These are phyloP conservation scores for Lasiurus borealis DNA, from an alignment of 2,113 vertebrate genomes.

Conservation along the genomic window DNA sequence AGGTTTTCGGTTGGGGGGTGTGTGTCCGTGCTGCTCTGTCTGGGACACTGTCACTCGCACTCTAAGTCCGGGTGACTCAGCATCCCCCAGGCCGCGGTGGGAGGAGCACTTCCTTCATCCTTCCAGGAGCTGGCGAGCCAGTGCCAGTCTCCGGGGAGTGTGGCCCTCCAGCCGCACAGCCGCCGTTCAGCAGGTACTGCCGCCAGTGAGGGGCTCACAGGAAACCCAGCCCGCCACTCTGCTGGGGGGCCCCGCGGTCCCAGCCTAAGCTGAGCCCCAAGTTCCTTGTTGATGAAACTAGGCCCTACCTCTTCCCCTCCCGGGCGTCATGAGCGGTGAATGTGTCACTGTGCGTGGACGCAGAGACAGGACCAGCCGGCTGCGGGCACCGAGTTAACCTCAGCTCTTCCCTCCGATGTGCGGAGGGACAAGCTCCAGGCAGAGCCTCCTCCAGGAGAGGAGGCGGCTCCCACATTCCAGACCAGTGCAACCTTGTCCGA, in stretches of 20 bases:
- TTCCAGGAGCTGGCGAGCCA: not conserved
- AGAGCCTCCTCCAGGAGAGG: not conserved
- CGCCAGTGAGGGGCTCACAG: not conserved
- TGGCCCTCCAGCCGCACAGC: not conserved
- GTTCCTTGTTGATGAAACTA: not conserved
- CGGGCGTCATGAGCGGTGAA: not conserved
- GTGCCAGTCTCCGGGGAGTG: not conserved
- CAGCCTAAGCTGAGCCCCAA: not conserved
- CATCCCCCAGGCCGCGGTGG: not conserved
- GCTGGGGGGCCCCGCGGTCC: not conserved
- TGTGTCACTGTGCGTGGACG: fast-evolving
- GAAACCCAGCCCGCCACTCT: not conserved
- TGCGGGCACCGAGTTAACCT: no score
- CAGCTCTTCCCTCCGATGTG: fast-evolving
- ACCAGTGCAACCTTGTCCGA: fast-evolving
- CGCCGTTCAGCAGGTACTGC: no score
- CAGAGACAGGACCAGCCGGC: no score
- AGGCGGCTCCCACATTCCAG: not conserved
- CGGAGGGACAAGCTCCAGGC: fast-evolving
- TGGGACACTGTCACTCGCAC: fast-evolving
- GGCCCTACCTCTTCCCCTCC: not conserved
- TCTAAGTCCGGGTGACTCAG: not conserved
- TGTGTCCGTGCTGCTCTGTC: not conserved
- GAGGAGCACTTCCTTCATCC: no score
- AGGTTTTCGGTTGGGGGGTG: fast-evolving